Base-by-base conservation (phyloP, 2,797 vertebrate genomes). In the Remorina albescens region DNA sequence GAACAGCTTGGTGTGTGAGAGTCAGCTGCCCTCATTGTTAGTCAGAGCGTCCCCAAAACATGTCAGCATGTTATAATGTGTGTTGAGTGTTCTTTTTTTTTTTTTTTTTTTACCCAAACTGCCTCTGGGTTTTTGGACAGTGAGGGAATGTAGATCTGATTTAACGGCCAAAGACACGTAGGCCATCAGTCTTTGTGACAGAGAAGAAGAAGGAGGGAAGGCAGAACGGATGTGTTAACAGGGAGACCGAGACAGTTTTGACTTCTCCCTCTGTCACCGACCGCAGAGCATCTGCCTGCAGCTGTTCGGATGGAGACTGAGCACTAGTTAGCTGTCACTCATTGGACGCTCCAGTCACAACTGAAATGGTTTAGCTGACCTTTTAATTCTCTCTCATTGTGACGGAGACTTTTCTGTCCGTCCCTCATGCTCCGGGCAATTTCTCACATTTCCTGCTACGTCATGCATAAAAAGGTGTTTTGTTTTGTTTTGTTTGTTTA, bases 41-140 rank as follows among this genome's bases (percentile, higher is more conserved):
- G 91, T 88, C 88, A 89, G 77, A 86, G 78, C 56, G 34, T 87
- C 73, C 63, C 86, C 68, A 51, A 65, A 85, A 72, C 78, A 84
- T 85, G 80, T 72, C 73, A 71, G 73, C 67, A n/a, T 66, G 80
- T 69, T 69, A 46, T 67, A 75, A 82, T 44, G 34, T 39, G 53
- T 71, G 42, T 69, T 6, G 61, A 77, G 57, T 56, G 67, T 81
- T 76, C 65, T 56, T 85, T 81, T 80, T 82, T 83, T 56, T n/a
- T n/a, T n/a, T n/a, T n/a, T n/a, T n/a, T n/a, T n/a, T n/a, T n/a
- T n/a, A 80, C 50, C 70, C 42, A 15, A 23, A 32, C 25, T 61
- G 76, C 65, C 58, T 0, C 5, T 8, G 56, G 51, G 59, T 67
- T 69, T 67, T 55, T 55, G 32, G 28, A 25, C 51, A 51, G 21